A percentile compares a stretch with the other conserved stretches of the same genome.
Conservation (phyloP, 2,888 invertebrate species). For the Idaea dimidiata region DNA sequence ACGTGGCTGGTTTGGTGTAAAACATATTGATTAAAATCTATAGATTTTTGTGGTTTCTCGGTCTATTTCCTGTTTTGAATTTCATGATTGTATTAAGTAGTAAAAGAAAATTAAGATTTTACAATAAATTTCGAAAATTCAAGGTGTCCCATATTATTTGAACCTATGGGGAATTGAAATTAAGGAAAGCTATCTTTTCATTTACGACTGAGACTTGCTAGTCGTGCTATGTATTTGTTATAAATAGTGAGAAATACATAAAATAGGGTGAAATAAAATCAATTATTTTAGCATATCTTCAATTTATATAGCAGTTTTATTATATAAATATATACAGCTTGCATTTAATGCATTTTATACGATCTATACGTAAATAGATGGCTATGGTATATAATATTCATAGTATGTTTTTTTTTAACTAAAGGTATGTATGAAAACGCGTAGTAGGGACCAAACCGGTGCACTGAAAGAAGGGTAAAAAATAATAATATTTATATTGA, state of each 20-base stretch:
- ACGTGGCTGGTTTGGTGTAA: constrained; percentile 34
- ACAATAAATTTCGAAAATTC: background rate
- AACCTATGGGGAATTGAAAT: too few relatives aligned
- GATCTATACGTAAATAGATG: constrained; percentile 64
- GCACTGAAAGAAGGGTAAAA: constrained; percentile 59
- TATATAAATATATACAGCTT: constrained; percentile 28
- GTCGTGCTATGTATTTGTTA: background rate
- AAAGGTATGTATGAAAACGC: constrained; percentile 15
- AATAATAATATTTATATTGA: constrained; percentile 40
- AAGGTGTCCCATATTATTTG: too few relatives aligned
- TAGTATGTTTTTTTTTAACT: constrained; percentile 24
- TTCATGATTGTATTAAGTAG: too few relatives aligned
- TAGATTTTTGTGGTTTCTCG: background rate
- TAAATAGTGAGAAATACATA: background rate
- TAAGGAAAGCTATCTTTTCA: too few relatives aligned
- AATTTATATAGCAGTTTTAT: constrained; percentile 53
- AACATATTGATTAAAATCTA: constrained; percentile 3
- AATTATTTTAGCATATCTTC: constrained; percentile 73
- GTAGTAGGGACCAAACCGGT: constrained; percentile 76
- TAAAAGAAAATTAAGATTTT: too few relatives aligned
- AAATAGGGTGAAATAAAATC: constrained; percentile 39
- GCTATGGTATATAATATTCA: constrained; percentile 36
- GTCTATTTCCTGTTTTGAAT: background rate
- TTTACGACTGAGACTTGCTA: too few relatives aligned
- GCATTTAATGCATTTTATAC: constrained; percentile 68